These are phyloP conservation scores for Saccopteryx bilineata DNA, from an alignment of 2,113 vertebrate genomes.

Conservation along the genomic window DNA sequence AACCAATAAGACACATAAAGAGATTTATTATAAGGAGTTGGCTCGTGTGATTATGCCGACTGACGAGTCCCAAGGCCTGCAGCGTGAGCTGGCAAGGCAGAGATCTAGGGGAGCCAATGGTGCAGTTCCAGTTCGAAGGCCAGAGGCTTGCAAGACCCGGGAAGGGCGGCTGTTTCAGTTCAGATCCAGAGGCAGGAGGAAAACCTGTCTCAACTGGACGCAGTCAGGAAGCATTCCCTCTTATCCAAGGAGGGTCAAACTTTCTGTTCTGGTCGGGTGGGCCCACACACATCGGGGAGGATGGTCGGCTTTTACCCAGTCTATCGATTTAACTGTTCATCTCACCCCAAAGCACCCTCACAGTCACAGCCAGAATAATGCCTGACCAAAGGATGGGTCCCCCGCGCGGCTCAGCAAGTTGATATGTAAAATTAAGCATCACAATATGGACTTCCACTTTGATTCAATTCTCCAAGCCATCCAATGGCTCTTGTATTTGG, in stretches of 20 bases:
- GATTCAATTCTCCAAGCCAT: neutral
- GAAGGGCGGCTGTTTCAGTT: neutral
- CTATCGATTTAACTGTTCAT: neutral
- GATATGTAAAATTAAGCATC: neutral
- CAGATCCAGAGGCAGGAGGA: neutral
- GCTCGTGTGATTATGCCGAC: neutral
- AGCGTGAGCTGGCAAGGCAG: neutral
- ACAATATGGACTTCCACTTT: neutral
- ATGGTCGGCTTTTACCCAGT: neutral
- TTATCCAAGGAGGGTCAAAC: neutral
- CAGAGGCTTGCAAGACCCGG: neutral
- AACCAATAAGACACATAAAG: neutral
- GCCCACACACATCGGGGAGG: neutral
- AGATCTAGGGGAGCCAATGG: neutral
- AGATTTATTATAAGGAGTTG: neutral
- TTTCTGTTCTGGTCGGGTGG: neutral
- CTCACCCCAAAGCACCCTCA: neutral
- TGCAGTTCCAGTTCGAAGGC: neutral
- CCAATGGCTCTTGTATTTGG: neutral
- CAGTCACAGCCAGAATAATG: neutral
- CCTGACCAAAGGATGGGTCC: neutral
- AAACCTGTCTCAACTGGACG: neutral
- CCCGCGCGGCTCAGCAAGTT: neutral
- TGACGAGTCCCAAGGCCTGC: neutral
- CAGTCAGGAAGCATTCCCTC: neutral